These are phyloP conservation scores for Arrhamphus sclerolepis DNA, from an alignment of 2,797 vertebrate species.

Conservation along the genomic window DNA sequence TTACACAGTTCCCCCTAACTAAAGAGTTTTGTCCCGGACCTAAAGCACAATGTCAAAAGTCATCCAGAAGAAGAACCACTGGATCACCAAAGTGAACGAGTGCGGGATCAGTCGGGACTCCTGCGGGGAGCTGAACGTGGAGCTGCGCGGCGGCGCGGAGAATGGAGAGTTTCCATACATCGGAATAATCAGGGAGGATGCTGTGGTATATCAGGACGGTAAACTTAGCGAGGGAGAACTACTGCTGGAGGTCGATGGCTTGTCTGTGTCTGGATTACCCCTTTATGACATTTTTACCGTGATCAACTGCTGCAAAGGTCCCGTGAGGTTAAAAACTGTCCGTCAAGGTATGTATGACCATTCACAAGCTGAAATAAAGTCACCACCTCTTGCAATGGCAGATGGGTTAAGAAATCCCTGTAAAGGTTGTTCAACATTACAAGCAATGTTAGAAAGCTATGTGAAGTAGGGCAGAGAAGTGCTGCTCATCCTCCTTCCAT, in stretches of 20 bases:
- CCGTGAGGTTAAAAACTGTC: conserved; percentile 87
- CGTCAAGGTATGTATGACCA: conserved; percentile 84
- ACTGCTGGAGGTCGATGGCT: conserved; percentile 89
- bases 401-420: conserved; percentile 9
- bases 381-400: background rate
- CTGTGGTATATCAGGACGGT: conserved; percentile 72
- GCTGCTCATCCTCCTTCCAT: conserved; percentile 40
- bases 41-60: conserved; percentile 85
- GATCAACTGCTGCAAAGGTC: conserved; percentile 84
- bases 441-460: conserved; percentile 24
- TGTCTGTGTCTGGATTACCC: conserved; percentile 91
- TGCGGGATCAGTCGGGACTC: conserved; percentile 80
- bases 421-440: conserved; percentile 19
- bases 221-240: conserved; percentile 84
- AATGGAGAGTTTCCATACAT: conserved; percentile 89
- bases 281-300: conserved; percentile 88
- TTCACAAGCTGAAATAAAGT: background rate
- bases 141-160: conserved; percentile 90
- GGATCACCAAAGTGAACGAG: conserved; percentile 87
- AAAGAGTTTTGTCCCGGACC: conserved; percentile 54
- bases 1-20: conserved; percentile 47
- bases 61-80: conserved; percentile 91
- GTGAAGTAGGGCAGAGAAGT: conserved; percentile 38
- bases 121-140: conserved; percentile 81
- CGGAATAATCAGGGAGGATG: conserved; percentile 74